These are phyloP conservation scores for Aleadryas rufinucha DNA, from an alignment of 2,113 vertebrate species.

Conservation along the genomic window DNA sequence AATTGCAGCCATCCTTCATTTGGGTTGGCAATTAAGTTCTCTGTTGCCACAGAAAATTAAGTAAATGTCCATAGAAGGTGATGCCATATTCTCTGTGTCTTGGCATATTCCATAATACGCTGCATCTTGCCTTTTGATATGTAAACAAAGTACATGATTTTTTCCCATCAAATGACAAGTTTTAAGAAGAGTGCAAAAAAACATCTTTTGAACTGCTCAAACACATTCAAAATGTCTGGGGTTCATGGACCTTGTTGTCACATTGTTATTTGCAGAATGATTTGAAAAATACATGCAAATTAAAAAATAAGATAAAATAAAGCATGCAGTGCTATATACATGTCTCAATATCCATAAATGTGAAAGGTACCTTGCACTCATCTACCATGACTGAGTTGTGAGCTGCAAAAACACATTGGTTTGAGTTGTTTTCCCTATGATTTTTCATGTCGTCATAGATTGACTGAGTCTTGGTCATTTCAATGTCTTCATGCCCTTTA, in stretches of 20 bases:
- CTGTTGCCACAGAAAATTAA: conserved; percentile 37
- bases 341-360: conserved; percentile 90
- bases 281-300: conserved; percentile 67
- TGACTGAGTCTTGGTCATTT: conserved; percentile 95
- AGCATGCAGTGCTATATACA: conserved; percentile 87
- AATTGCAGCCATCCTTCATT: conserved; percentile 13
- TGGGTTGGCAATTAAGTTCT: conserved; percentile 38
- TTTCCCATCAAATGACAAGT: conserved; percentile 34
- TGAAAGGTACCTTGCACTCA: conserved; percentile 98
- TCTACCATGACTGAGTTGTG: conserved; percentile 96
- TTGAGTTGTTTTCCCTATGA: conserved; percentile 97
- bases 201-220: neutral
- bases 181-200: conserved; percentile 42
- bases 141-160: conserved; percentile 56
- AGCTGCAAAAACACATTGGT: conserved; percentile 93
- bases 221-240: conserved; percentile 54
- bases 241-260: conserved; percentile 76
- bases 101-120: conserved; percentile 46
- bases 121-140: conserved; percentile 57
- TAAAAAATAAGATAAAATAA: conserved; percentile 58
- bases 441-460: conserved; percentile 96
- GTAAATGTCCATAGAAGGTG: conserved; percentile 13
- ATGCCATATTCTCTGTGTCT: conserved; percentile 35
- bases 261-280: conserved; percentile 62
- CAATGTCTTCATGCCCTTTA: conserved; percentile 88